A percentile compares a stretch with the other conserved stretches of the same genome.
Conservation (phyloP, 2,888 invertebrate genomes). For the Liodrosophila aerea region DNA sequence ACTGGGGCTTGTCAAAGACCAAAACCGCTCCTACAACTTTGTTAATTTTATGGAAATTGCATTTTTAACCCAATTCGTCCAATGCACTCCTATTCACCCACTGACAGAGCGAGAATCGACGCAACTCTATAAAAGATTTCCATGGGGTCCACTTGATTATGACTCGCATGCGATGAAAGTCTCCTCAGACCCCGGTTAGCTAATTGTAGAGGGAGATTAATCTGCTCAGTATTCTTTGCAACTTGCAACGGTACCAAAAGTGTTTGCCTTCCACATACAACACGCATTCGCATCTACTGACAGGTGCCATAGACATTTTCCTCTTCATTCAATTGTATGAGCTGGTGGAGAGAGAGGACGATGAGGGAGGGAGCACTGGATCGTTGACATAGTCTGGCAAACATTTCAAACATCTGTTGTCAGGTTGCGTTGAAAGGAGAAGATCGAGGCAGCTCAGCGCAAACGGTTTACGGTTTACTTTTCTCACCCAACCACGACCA, state of each 20-base stretch:
- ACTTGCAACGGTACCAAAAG: constrained; percentile 48
- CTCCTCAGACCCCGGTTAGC: constrained; percentile 2
- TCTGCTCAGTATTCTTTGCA: constrained; percentile 18
- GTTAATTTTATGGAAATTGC: constrained; percentile 53
- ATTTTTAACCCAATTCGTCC: constrained; percentile 56
- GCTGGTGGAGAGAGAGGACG: constrained; percentile 11
- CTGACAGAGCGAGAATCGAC: constrained; percentile 21
- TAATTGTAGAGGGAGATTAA: constrained; percentile 35
- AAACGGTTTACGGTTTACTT: constrained; percentile 57
- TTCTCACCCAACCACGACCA: constrained; percentile 56
- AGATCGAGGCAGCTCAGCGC: constrained; percentile 1
- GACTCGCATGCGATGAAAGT: not conserved
- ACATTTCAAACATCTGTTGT: constrained; percentile 68
- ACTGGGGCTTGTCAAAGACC: not conserved
- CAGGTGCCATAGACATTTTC: constrained; percentile 65
- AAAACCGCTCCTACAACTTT: constrained; percentile 34
- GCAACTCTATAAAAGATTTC: not conserved
- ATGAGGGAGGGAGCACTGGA: constrained; percentile 9
- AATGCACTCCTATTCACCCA: constrained; percentile 29
- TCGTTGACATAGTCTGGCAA: constrained; percentile 64
- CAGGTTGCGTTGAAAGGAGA: constrained; percentile 48
- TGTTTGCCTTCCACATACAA: constrained; percentile 34
- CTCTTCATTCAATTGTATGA: constrained; percentile 55
- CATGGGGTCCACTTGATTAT: not conserved
- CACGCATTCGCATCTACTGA: constrained; percentile 47